phyloP scores from a whole-genome alignment of 2,888 invertebrate species.

The Megastigmus dorsalis region DNA sequence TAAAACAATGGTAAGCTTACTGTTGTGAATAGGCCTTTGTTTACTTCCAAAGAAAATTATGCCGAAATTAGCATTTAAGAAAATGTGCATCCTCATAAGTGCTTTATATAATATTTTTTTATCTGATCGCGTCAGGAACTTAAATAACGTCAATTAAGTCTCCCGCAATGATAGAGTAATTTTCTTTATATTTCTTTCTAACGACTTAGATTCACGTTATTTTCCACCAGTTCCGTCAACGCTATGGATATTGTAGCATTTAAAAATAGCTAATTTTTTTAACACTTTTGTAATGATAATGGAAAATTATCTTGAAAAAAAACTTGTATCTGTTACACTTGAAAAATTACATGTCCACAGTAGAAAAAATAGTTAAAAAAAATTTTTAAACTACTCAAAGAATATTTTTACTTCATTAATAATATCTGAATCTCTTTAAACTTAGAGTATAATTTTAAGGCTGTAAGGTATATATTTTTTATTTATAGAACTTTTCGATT shows the following conservation, averaged over 20 bases:
- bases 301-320: not conserved
- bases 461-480: not conserved
- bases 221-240: not conserved
- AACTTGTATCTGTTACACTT: not conserved
- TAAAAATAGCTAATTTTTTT: not conserved
- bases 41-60: constrained; percentile 50
- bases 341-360: not conserved
- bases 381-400: not conserved
- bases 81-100: constrained; percentile 29
- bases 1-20: constrained; percentile 23
- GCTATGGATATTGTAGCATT: not conserved
- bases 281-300: not conserved
- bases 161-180: constrained; percentile 22
- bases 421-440: not conserved
- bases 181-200: too few relatives aligned
- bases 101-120: constrained; percentile 62
- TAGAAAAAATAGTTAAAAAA: not conserved
- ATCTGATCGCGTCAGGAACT: constrained; percentile 59
- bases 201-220: not conserved
- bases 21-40: constrained; percentile 53
- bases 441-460: not conserved
- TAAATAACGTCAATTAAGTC: constrained; percentile 66
- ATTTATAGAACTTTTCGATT: too few relatives aligned
- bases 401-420: constrained; percentile 22
- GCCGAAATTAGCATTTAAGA: constrained; percentile 32